Evolutionary conservation across 2,113 vertebrate genomes (phyloP), one percentile per base, ranked within the genome.

Genomic region (Aldabrachelys gigantea): DNA sequence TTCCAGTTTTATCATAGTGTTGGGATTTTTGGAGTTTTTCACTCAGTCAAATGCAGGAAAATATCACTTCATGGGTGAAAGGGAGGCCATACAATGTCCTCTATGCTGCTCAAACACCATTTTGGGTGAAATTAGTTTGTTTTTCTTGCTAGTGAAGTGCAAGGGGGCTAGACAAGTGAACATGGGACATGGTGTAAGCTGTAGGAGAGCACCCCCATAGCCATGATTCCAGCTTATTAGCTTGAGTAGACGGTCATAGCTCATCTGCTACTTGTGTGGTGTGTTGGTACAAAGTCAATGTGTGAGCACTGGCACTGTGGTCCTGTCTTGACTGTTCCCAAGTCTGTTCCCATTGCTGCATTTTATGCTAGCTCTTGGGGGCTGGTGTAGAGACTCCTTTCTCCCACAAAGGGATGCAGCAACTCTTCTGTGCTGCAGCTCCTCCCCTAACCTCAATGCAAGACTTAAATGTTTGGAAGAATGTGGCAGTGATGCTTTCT

Each of bases 401-500:
- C 12, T 25, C 59, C 31, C 59, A 29, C 27, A 62, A 31, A 62
- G 29, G 59, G 59, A 54, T 62, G 59, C 59, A 29, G 27, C 12
- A 62, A 29, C 29, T 62, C 12, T 62, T 62, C 29, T 35, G 31
- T 35, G 29, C 2, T 1, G 14, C 49, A 53, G 24, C 6, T 0
- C 29, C 44, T 86, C 41, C 57, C 57, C 2, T 10, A 79, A 75
- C 17, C 62, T 69, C 84, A 54, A 24, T 72, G 25, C 16, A 38
- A n/a, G 5, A 38, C 50, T 59, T 4, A 1, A 22, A 31, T 0
- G 0, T 0, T 57, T 56, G 47, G 50, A 47, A 75, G 84, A 41
- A 65, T 65, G 47, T 91, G 2, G 0, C 2, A 1, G 21, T 49
- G 52, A 87, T 80, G 19, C 8, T 38, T n/a, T 72, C 65, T n/a